Conservation (phyloP, 2,888 invertebrate genomes). For the Drosophila infuscata region DNA sequence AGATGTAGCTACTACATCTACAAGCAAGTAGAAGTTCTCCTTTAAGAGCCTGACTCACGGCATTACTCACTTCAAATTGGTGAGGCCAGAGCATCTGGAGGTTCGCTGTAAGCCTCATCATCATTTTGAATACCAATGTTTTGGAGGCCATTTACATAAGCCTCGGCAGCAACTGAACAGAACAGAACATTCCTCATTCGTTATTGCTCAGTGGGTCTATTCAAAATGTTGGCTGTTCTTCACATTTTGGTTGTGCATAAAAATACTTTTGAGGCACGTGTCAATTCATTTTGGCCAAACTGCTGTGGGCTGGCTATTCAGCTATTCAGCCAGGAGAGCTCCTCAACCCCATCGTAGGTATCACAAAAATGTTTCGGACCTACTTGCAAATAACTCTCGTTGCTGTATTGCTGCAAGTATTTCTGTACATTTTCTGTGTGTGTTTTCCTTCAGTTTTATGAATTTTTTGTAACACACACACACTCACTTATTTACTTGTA, state of each 20-base stretch:
- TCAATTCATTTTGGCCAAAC: slow-evolving; percentile 58
- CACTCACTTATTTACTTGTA: slow-evolving; percentile 3
- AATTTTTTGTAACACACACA: slow-evolving; percentile 38
- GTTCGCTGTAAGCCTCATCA: not conserved
- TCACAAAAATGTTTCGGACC: slow-evolving; percentile 25
- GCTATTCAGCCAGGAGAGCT: not conserved
- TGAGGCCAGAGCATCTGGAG: not conserved
- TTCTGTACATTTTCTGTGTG: slow-evolving; percentile 46
- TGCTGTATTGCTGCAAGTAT: slow-evolving; percentile 38
- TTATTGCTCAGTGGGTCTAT: slow-evolving; percentile 10
- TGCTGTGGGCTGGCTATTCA: slow-evolving; percentile 15
- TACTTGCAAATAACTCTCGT: slow-evolving; percentile 40
- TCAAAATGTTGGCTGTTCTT: slow-evolving; percentile 33
- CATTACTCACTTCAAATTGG: not conserved
- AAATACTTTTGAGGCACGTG: slow-evolving; percentile 64
- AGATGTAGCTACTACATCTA: not conserved
- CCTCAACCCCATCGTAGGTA: not conserved
- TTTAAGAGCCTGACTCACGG: not conserved
- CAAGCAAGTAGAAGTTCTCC: not conserved
- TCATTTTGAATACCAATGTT: slow-evolving; percentile 8
- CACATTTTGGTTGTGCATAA: slow-evolving; percentile 53
- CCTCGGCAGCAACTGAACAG: slow-evolving; percentile 1
- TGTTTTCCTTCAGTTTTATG: slow-evolving; percentile 55
- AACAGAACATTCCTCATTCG: not conserved
- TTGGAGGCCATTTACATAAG: slow-evolving; percentile 34